Evolutionary conservation across 2,888 invertebrate species (phyloP), one percentile per base, ranked within the genome.

Genomic region (Opisthograptis luteolata): DNA sequence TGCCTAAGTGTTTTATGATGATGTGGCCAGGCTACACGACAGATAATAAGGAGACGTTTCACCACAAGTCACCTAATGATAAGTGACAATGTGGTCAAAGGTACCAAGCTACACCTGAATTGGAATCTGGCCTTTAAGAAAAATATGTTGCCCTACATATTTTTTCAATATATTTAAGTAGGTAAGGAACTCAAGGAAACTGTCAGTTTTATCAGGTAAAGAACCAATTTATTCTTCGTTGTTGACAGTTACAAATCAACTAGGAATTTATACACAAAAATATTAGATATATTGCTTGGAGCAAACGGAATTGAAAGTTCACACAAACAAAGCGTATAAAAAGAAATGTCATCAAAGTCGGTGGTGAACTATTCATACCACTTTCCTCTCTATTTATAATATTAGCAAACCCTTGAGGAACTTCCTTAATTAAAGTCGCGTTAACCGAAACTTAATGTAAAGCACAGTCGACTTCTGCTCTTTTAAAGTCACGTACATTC

Each of bases 341-440:
- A 73, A 74, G 67, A 73, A 78, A 78, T 72, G 69, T 68, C 73
- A 71, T 78, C 74, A 73, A 55, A 66, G 62, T 58, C 60, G 58
- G 52, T 62, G 56, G 63, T 60, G 62, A 67, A 68, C 53, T 63
- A 75, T 79, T 75, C 76, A 71, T 61, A 62, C 70, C 68, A 74
- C 75, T 79, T 82, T 78, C 74, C 78, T 75, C 71, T 75, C 70
- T 79, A 81, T 81, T 83, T 78, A 79, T 79, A 82, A 79, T 81
- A 82, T 82, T 76, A 81, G 69, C 74, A 62, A 81, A 80, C 74
- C 79, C 66, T 51, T 58, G 55, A 53, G 55, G 57, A 69, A 82
- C 78, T 84, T 83, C 73, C 72, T 71, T 82, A 82, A 83, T 82
- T 82, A 84, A 73, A 72, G 69, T 70, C 70, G 68, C 78, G 74